A percentile compares a stretch with the other conserved stretches of the same genome.
Conservation (phyloP, 2,113 vertebrate species). For the Platycercus adscitus region DNA sequence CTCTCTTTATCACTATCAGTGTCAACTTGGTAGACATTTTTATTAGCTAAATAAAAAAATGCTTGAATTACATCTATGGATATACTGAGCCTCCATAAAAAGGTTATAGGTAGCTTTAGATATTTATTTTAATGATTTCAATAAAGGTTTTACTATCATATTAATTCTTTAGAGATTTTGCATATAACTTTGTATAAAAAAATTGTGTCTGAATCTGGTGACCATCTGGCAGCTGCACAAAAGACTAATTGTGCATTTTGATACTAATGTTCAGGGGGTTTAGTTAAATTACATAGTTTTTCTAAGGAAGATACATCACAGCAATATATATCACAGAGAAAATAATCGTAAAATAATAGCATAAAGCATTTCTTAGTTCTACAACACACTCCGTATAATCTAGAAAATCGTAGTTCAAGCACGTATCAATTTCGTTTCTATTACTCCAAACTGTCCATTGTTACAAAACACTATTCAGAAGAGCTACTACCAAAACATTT, state of each 20-base stretch:
- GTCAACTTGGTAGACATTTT: constrained; percentile 15
- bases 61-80: not conserved
- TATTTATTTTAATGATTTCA: not conserved
- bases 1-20: constrained; percentile 20
- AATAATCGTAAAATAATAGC: not conserved
- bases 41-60: constrained; percentile 14
- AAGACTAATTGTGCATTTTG: not conserved
- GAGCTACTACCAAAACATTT: not conserved
- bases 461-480: not conserved
- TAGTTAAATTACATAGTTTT: not conserved
- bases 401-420: not conserved
- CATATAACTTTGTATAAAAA: not conserved
- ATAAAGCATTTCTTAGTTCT: not conserved
- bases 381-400: not conserved
- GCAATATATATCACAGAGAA: not conserved
- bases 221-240: not conserved
- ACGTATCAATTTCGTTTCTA: not conserved
- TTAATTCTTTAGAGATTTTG: not conserved
- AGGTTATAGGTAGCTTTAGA: not conserved
- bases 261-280: not conserved
- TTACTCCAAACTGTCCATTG: not conserved
- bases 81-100: not conserved
- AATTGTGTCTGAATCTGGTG: not conserved
- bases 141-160: not conserved
- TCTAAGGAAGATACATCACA: not conserved